Evolutionary conservation across 2,113 vertebrate genomes (phyloP).

Genomic region (Tachuris rubrigastra): DNA sequence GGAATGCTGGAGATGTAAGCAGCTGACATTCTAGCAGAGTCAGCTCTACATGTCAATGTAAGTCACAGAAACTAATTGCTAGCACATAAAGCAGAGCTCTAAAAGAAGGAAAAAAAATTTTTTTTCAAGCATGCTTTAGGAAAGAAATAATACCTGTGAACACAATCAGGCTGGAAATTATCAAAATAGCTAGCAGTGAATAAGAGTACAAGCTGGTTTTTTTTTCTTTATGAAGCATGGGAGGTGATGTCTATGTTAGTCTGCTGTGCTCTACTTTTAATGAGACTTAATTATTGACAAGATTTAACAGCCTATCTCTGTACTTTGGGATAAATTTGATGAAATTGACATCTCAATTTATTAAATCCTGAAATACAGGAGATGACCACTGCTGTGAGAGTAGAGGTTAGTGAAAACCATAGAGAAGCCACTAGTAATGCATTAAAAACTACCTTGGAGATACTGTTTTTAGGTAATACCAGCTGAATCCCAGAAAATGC

Average conservation of each 20-base stretch:
- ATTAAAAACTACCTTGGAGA: neutral
- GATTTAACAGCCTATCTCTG: neutral
- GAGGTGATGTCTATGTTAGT: neutral
- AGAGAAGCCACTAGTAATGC: neutral
- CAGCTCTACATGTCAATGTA: neutral
- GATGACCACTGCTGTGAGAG: neutral
- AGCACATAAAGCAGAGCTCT: neutral
- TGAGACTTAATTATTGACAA: neutral
- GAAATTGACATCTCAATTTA: neutral
- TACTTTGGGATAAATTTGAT: neutral
- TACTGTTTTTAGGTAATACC: neutral
- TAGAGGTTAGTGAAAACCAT: neutral
- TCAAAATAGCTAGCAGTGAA: neutral
- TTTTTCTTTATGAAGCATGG: neutral
- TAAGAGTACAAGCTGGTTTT: no score
- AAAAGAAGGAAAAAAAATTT: neutral
- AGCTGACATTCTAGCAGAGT: neutral
- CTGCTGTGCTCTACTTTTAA: neutral
- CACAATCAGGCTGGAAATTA: neutral
- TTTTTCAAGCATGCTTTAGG: neutral
- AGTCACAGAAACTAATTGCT: neutral
- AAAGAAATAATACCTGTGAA: neutral
- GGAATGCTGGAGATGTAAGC: neutral
- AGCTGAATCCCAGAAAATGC: neutral
- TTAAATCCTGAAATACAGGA: neutral